Conservation (phyloP, 2,113 vertebrate genomes). For the Macquaria ambigua region DNA sequence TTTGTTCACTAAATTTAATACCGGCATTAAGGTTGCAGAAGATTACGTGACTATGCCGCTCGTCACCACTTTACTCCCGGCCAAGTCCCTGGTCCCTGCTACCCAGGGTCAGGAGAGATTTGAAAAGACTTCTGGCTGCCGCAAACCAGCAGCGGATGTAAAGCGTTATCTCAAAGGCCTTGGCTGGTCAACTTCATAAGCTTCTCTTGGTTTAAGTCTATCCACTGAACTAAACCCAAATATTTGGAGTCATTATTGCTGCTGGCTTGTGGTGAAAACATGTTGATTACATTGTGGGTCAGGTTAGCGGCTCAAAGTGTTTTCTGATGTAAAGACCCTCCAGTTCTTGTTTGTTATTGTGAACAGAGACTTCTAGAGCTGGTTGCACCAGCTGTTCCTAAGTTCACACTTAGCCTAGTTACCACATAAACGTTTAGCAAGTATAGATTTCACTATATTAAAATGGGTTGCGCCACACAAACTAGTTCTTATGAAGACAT, state of each 20-base stretch:
- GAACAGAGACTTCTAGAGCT: neutral
- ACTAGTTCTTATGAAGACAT: no score
- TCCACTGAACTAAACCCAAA: conserved; percentile 59
- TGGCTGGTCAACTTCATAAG: conserved; percentile 72
- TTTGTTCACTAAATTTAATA: conserved; percentile 72
- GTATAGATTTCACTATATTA: neutral
- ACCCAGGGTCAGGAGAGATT: conserved; percentile 63
- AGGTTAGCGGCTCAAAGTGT: conserved; percentile 29
- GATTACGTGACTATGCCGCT: conserved; percentile 64
- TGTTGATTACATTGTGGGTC: conserved; percentile 51
- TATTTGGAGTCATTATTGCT: conserved; percentile 53
- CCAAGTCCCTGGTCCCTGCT: conserved; percentile 47
- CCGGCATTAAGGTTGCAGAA: conserved; percentile 68
- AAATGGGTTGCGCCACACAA: neutral
- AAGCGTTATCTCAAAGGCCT: conserved; percentile 75
- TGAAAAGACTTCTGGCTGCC: conserved; percentile 58
- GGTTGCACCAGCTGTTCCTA: neutral
- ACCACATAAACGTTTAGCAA: neutral
- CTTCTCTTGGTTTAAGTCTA: conserved; percentile 65
- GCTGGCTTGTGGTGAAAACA: conserved; percentile 47
- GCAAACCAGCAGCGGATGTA: conserved; percentile 55
- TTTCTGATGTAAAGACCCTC: neutral
- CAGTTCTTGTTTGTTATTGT: conserved; percentile 9
- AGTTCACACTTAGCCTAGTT: neutral
- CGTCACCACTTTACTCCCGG: conserved; percentile 46